Conservation (phyloP, 2,888 invertebrate genomes). For the Brachypalpus laphriformis region DNA sequence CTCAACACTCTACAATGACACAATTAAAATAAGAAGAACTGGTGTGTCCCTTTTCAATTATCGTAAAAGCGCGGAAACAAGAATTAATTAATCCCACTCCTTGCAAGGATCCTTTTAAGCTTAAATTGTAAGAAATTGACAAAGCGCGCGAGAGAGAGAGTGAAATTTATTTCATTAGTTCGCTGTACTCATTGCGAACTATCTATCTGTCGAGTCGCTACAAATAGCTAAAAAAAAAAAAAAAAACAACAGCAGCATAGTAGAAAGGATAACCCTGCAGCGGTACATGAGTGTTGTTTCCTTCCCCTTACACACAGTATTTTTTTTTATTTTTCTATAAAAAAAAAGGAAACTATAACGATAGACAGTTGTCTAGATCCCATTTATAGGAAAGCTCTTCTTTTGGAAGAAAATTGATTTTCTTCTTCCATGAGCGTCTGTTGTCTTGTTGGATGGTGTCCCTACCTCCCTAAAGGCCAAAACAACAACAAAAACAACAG, state of each 20-base stretch:
- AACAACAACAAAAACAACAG: constrained; percentile 10
- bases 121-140: constrained; percentile 47
- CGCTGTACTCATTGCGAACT: constrained; percentile 9
- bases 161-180: constrained; percentile 25
- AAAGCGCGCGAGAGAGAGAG: constrained; percentile 9
- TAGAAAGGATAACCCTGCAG: background rate
- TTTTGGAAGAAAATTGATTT: constrained; percentile 43
- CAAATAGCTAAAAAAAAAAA: background rate
- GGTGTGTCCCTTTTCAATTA: constrained; percentile 41
- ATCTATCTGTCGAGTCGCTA: background rate
- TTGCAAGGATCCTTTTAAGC: constrained; percentile 39
- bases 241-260: background rate
- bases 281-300: background rate
- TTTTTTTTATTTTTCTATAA: background rate
- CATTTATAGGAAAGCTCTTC: constrained; percentile 35
- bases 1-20: background rate
- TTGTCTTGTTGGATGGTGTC: background rate
- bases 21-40: background rate
- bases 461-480: background rate
- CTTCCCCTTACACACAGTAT: background rate
- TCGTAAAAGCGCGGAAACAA: constrained; percentile 41
- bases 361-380: constrained; percentile 29
- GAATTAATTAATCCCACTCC: constrained; percentile 37
- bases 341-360: background rate
- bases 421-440: background rate